phyloP scores from a whole-genome alignment of 2,113 vertebrate genomes.

The Dascyllus trimaculatus region DNA sequence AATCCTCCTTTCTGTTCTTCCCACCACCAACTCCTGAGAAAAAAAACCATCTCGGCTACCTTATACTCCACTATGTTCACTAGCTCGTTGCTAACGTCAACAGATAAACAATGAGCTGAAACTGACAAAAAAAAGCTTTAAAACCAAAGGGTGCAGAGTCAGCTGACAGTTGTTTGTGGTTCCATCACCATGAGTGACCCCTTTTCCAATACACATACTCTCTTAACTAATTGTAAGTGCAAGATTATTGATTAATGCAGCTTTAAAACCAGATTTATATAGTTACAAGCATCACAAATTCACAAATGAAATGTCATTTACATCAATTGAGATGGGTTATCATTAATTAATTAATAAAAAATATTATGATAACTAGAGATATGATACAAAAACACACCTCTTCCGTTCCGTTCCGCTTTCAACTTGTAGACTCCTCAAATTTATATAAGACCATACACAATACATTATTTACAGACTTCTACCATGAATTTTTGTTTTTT shows the following conservation, averaged over 20 bases:
- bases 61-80: not conserved
- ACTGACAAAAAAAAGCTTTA: not conserved
- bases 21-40: no score
- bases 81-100: not conserved
- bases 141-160: not conserved
- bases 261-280: not conserved
- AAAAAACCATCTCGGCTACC: not conserved
- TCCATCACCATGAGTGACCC: not conserved
- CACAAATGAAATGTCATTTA: not conserved
- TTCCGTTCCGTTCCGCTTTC: no score
- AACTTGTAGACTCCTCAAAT: no score
- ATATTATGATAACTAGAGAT: no score
- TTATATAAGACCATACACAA: no score
- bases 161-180: not conserved
- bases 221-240: not conserved
- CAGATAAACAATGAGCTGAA: not conserved
- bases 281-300: not conserved
- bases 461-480: no score
- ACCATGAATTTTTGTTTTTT: no score
- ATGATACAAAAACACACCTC: no score
- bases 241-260: not conserved
- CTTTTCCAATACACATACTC: not conserved
- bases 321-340: no score
- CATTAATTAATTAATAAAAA: no score
- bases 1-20: no score